Evolutionary conservation across 2,888 invertebrate genomes (phyloP).

Genomic region (Papilio gigon): DNA sequence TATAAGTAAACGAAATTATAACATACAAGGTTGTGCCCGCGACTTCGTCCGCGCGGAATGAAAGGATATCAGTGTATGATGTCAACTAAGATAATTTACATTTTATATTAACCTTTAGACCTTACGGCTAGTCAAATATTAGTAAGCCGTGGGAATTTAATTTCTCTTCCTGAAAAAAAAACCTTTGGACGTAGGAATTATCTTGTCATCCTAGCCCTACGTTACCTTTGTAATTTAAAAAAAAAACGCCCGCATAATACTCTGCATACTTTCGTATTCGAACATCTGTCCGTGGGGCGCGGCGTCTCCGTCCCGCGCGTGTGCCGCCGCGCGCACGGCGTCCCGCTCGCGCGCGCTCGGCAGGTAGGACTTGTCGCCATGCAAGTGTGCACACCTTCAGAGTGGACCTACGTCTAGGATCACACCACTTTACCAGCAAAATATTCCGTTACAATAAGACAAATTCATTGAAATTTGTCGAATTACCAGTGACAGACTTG

Average conservation of each 20-base stretch:
- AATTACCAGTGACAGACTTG: no score
- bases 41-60: no score
- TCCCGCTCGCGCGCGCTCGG: slow-evolving; percentile 47
- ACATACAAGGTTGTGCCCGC: no score
- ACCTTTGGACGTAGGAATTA: slow-evolving; percentile 24
- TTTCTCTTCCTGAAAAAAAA: not conserved
- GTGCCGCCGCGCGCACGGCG: no score
- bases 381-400: slow-evolving; percentile 45
- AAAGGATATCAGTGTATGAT: no score
- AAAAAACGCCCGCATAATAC: slow-evolving; percentile 63
- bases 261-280: slow-evolving; percentile 62
- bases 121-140: no score
- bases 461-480: no score
- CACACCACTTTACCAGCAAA: slow-evolving; percentile 26
- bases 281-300: slow-evolving; percentile 69
- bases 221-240: slow-evolving; percentile 51
- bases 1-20: no score
- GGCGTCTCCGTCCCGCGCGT: no score
- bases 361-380: slow-evolving; percentile 52
- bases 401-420: slow-evolving; percentile 43
- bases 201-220: slow-evolving; percentile 47
- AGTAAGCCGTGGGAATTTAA: not conserved
- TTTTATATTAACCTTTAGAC: no score
- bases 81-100: no score
- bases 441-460: slow-evolving; percentile 21